A percentile compares a stretch with the other conserved stretches of the same genome.
Evolutionary conservation across 2,113 vertebrate genomes (phyloP).

Genomic region (Sturnira hondurensis): DNA sequence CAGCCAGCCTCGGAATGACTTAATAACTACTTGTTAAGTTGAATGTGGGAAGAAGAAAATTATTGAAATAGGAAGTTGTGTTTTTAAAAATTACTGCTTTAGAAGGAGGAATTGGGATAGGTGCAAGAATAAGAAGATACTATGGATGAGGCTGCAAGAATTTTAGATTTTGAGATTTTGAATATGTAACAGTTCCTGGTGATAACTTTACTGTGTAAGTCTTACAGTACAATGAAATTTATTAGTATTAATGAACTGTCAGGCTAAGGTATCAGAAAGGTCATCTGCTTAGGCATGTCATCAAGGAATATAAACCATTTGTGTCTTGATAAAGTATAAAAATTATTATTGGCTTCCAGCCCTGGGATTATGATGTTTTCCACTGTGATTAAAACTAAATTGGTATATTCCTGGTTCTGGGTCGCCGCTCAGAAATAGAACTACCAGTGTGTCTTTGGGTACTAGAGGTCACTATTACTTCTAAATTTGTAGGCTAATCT

Average conservation of each 20-base stretch:
- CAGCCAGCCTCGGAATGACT: background rate
- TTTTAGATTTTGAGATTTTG: constrained; percentile 23
- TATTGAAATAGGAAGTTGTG: background rate
- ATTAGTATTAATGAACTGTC: background rate
- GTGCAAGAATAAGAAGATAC: constrained; percentile 14
- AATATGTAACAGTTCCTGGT: background rate
- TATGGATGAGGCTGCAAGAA: background rate
- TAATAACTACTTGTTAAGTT: background rate
- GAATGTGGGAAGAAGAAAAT: background rate
- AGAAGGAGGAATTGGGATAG: background rate
- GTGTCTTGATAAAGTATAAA: constrained; percentile 19
- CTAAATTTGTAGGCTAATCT: background rate
- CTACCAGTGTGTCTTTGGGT: background rate
- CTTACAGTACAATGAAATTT: background rate
- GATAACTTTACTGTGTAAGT: background rate
- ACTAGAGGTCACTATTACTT: background rate
- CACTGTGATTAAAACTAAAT: background rate
- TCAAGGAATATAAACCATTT: background rate
- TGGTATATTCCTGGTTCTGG: background rate
- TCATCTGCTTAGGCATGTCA: background rate
- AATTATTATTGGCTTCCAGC: background rate
- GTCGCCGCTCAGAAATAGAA: constrained; percentile 5
- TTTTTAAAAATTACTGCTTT: background rate
- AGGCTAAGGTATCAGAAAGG: background rate
- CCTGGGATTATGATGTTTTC: background rate